Base-by-base conservation (phyloP, 2,888 invertebrate species). In the Parascotia fuliginaria region DNA sequence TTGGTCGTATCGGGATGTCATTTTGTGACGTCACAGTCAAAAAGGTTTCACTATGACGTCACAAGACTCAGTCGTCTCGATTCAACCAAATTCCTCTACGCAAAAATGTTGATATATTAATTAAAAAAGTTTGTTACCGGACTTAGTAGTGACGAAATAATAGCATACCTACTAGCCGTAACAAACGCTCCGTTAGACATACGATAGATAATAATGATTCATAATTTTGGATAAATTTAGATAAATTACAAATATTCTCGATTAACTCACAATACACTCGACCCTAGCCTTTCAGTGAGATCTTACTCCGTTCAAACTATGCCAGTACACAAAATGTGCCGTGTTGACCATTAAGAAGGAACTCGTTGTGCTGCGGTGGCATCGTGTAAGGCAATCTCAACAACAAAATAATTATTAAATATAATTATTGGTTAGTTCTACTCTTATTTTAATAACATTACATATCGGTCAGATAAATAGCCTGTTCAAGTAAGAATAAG, bases 281-380 rank as follows among this genome's bases (percentile, higher is more conserved):
- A 32, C 15, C 3, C 33, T n/a, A 33, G 9, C 15, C 16, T 16
- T 9, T 16, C 33, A 15, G n/a, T 16, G 16, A 6, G 33, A 33
- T 33, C 3, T 9, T 15, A 16, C 47, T 38, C 54, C 13, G 16
- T 34, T 24, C 24, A 22, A 28, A 38, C n/a, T 42, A 48, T 59
- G 28, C 39, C 58, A 63, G 60, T 62, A 70, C 70, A 81, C 86
- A 87, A 87, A 88, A 86, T 87, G 87, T 85, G 77, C 87, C 82
- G 80, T 83, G 85, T 77, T 76, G 81, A 81, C 84, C 82, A 79
- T 65, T 37, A 53, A 42, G 42, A 45, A 32, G 50, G 46, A 33
- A 29, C 12, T 44, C 45, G 46, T 33, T 37, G 52, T 24, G 42
- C 47, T 42, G 60, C 49, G 45, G 49, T 42, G 29, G 16, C 55